Percentiles rank a stretch among this genome's conserved stretches.
Evolutionary conservation across 2,888 invertebrate genomes (phyloP).

Genomic region (Lycophotia porphyrea): DNA sequence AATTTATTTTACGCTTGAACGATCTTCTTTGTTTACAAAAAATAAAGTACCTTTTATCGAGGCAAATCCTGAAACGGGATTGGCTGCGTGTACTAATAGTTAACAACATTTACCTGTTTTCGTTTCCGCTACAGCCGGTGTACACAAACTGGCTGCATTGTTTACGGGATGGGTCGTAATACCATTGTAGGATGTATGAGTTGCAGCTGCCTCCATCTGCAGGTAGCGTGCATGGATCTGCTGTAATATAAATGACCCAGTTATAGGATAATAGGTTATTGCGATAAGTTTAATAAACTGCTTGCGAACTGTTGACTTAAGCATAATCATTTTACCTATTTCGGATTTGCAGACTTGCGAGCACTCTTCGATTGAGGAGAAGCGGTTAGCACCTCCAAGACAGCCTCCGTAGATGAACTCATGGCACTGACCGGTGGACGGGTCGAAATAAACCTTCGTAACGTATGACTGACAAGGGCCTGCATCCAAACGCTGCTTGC

Average conservation of each 20-base stretch:
- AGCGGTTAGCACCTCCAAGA: slow-evolving; percentile 95
- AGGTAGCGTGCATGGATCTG: slow-evolving; percentile 92
- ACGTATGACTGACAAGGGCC: slow-evolving; percentile 93
- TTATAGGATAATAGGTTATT: background rate
- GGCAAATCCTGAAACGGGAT: background rate
- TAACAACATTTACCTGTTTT: slow-evolving; percentile 92
- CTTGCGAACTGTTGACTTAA: background rate
- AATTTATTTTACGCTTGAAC: background rate
- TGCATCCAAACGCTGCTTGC: slow-evolving; percentile 91
- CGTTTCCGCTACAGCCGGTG: slow-evolving; percentile 98
- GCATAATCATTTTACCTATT: slow-evolving; percentile 64
- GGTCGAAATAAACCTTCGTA: slow-evolving; percentile 93
- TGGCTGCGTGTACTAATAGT: background rate
- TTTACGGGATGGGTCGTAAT: slow-evolving; percentile 92
- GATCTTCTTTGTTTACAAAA: background rate
- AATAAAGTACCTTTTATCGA: background rate
- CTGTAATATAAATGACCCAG: background rate
- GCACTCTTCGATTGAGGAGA: slow-evolving; percentile 93
- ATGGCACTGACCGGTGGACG: slow-evolving; percentile 90
- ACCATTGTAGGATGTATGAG: slow-evolving; percentile 93
- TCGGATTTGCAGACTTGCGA: slow-evolving; percentile 80
- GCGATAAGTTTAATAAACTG: slow-evolving; percentile 7
- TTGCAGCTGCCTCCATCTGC: slow-evolving; percentile 94
- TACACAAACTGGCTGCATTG: slow-evolving; percentile 95
- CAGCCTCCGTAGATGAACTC: slow-evolving; percentile 96